phyloP scores from a whole-genome alignment of 2,797 vertebrate genomes.

The Thripadectes ignobilis region DNA sequence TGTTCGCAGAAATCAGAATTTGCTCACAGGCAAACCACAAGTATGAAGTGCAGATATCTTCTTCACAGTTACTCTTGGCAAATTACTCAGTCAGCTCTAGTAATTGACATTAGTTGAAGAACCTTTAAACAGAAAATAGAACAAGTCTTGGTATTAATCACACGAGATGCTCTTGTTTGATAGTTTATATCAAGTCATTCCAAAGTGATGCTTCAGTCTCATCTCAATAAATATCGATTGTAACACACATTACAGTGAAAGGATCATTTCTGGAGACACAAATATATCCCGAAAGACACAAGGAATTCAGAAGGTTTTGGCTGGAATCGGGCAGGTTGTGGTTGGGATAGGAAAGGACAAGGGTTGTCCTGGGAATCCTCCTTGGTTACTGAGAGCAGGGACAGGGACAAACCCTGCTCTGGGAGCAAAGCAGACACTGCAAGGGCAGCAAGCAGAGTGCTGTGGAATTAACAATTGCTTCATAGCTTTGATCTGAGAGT shows the following conservation, averaged over 20 bases:
- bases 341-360: not conserved
- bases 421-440: not conserved
- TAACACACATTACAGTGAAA: not conserved
- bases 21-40: not conserved
- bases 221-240: not conserved
- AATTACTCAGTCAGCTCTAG: not conserved
- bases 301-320: not conserved
- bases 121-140: not conserved
- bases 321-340: not conserved
- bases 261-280: not conserved
- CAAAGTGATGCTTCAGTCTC: not conserved
- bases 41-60: not conserved
- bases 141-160: not conserved
- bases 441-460: not conserved
- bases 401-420: not conserved
- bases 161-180: not conserved
- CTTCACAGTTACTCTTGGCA: not conserved
- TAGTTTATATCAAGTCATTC: not conserved
- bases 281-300: not conserved
- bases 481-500: not conserved
- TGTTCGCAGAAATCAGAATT: not conserved
- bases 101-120: not conserved
- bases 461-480: not conserved
- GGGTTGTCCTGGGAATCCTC: not conserved
- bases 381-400: not conserved